phyloP scores from a whole-genome alignment of 2,113 vertebrate species.

The Bos taurus region ARS-UCD2.0 NC_037344.1:46343001-46343500 shows the following conservation, averaged over 20 bases:
- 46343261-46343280: background rate
- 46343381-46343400: background rate
- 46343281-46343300: too few relatives aligned
- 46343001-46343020: background rate
- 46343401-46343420: fast-evolving
- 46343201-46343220: background rate
- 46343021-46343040: background rate
- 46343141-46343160: background rate
- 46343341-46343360: too few relatives aligned
- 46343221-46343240: background rate
- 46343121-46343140: background rate
- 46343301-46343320: background rate
- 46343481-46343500: background rate
- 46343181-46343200: background rate
- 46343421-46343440: fast-evolving
- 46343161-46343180: background rate
- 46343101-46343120: background rate
- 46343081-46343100: background rate
- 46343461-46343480: background rate
- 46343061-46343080: background rate
- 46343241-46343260: background rate
- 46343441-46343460: too few relatives aligned
- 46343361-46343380: too few relatives aligned
- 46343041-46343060: background rate
- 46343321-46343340: background rate